Evolutionary conservation across 2,113 vertebrate species (phyloP), one percentile per base, ranked within the genome.

Genomic region (Ellobius talpinus): DNA sequence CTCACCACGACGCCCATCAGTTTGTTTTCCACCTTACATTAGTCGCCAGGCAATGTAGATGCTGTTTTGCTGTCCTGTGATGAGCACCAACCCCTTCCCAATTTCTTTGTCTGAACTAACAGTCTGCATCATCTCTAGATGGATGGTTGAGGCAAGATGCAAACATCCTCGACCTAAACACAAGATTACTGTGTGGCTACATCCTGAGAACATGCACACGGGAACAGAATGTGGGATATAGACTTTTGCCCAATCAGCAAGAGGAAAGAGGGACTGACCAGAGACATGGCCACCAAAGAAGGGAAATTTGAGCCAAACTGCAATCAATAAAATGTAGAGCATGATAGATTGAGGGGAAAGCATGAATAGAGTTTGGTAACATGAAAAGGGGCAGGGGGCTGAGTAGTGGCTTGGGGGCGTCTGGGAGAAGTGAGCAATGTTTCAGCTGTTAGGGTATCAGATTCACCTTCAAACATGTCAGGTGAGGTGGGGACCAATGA

Each of bases 361-460:
- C 42, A 8, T 4, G 33, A 78, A 10, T 17, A 31, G 17, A 39
- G n/a, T 74, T 31, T 3, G 0, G 29, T 42, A 72, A 52, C 36
- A 50, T 19, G 0, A 16, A 66, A 9, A 85, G 52, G 63, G 42
- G 17, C 1, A 2, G 68, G 21, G 45, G 12, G 2, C 33, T 3
- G 23, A 78, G 55, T 21, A 3, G 33, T 19, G 12, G 36, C 16
- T 24, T 65, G 23, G 31, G 9, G 36, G 4, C 10, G 19, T 10
- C 50, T 24, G 0, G 7, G 52, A 70, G 61, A 26, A 3, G 0
- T 0, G 0, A 24, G 12, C 14, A 33, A 42, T 14, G 29, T 66
- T 82, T 55, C 29, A 39, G 6, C 1, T 52, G 17, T 39, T 73
- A 4, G 70, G n/a, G 36, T 39, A 73, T 39, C 70, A 73, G 70